Percentiles rank a stretch among this genome's conserved stretches.
Evolutionary conservation across 2,113 vertebrate species (phyloP).

Genomic region (Myiagra hebetior): DNA sequence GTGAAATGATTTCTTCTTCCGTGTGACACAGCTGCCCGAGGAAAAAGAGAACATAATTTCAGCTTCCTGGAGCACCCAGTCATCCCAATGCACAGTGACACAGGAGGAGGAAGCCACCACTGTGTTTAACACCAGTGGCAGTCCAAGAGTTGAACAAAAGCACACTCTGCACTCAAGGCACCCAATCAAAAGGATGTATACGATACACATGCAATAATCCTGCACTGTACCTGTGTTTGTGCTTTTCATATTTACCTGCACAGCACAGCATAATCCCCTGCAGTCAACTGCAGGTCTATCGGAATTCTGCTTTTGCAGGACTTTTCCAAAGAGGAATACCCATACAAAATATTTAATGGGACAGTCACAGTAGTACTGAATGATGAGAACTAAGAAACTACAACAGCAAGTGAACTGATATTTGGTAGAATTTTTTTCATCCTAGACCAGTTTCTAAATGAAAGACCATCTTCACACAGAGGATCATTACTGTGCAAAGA

Average conservation of each 20-base stretch:
- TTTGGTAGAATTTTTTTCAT: not conserved
- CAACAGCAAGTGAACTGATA: not conserved
- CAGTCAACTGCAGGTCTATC: not conserved
- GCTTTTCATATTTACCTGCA: not conserved
- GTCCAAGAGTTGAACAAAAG: not conserved
- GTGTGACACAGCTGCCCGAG: not conserved
- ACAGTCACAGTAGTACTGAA: not conserved
- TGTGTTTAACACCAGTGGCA: not conserved
- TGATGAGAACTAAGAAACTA: not conserved
- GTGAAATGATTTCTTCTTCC: not conserved
- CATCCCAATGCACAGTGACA: not conserved
- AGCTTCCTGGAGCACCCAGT: not conserved
- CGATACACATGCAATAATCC: fast-evolving
- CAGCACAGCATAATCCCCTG: too few species aligned
- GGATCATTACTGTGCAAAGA: not conserved
- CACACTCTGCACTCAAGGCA: not conserved
- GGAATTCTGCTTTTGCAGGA: not conserved
- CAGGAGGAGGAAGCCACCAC: fast-evolving
- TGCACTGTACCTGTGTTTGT: not conserved
- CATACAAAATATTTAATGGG: not conserved
- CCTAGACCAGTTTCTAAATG: not conserved
- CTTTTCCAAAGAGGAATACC: not conserved
- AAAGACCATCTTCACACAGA: not conserved
- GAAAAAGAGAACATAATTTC: not conserved
- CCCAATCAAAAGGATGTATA: not conserved